Conservation (phyloP, 2,797 vertebrate genomes). For the Miichthys miiuy region DNA sequence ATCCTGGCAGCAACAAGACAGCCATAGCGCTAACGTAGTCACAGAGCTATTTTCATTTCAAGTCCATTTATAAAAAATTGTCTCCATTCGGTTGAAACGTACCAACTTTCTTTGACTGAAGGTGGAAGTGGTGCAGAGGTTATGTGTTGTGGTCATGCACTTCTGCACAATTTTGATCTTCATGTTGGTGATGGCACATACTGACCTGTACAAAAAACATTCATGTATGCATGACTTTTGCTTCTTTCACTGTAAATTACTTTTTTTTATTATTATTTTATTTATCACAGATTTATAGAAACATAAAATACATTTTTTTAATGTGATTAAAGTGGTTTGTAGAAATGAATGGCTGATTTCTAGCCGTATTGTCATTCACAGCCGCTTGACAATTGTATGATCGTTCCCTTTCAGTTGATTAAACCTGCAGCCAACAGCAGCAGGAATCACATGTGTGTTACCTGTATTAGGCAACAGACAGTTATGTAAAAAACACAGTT, state of each 20-base stretch:
- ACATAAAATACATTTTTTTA: slow-evolving; percentile 6
- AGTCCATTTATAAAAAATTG: slow-evolving; percentile 37
- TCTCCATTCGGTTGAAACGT: slow-evolving; percentile 29
- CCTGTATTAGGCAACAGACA: slow-evolving; percentile 2
- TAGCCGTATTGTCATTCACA: neutral
- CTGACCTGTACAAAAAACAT: slow-evolving; percentile 18
- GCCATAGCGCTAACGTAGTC: slow-evolving; percentile 3
- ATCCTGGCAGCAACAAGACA: slow-evolving; percentile 37
- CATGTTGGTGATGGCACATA: slow-evolving; percentile 11
- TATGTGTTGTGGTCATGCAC: slow-evolving; percentile 51
- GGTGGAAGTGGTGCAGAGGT: slow-evolving; percentile 35
- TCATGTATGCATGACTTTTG: slow-evolving; percentile 13
- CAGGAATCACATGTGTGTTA: neutral
- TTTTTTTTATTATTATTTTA: neutral
- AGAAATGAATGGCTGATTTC: slow-evolving; percentile 5
- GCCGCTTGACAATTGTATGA: neutral
- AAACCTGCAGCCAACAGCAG: slow-evolving; percentile 9
- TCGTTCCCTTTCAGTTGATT: slow-evolving; percentile 9
- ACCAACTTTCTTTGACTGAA: slow-evolving; percentile 34
- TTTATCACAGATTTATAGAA: neutral
- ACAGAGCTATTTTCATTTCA: slow-evolving; percentile 23
- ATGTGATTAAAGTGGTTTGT: neutral
- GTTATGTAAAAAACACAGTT: neutral
- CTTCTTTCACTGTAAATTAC: neutral
- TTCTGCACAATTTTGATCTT: slow-evolving; percentile 58